Percentiles rank a stretch among this genome's conserved stretches.
phyloP scores from a whole-genome alignment of 1,140 invertebrate genomes.

The Gryon sp. region DNA sequence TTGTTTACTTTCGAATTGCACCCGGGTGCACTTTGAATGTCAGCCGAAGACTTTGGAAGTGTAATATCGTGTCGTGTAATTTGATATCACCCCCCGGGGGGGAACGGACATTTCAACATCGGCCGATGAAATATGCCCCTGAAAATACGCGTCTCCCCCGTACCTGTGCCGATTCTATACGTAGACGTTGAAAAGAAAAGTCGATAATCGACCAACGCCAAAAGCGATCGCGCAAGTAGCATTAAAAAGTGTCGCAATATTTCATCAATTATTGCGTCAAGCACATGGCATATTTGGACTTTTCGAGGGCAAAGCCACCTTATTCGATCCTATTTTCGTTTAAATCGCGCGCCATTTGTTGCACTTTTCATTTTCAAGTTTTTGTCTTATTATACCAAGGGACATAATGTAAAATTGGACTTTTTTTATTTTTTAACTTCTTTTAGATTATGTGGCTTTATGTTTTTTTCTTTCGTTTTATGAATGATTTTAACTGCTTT shows the following conservation, averaged over 20 bases:
- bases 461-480: too few species aligned
- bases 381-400: too few species aligned
- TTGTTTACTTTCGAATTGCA: slow-evolving; percentile 56
- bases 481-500: too few species aligned
- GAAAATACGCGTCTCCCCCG: neutral
- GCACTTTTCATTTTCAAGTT: too few species aligned
- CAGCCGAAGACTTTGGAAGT: slow-evolving; percentile 51
- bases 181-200: slow-evolving; percentile 20
- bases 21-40: slow-evolving; percentile 52
- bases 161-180: neutral
- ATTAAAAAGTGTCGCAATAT: slow-evolving; percentile 48
- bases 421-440: too few species aligned
- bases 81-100: slow-evolving; percentile 39
- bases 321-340: neutral
- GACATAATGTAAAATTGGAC: too few species aligned
- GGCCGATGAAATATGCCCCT: slow-evolving; percentile 45
- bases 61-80: slow-evolving; percentile 53
- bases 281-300: slow-evolving; percentile 39
- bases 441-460: too few species aligned
- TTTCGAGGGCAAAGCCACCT: slow-evolving; percentile 5
- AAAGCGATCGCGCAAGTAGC: slow-evolving; percentile 40
- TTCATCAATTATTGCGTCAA: slow-evolving; percentile 44
- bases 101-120: slow-evolving; percentile 51
- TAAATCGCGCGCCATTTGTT: neutral
- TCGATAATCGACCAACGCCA: slow-evolving; percentile 49